These are phyloP conservation scores for Hesperia comma DNA, from an alignment of 2,888 invertebrate genomes.

Conservation along the genomic window DNA sequence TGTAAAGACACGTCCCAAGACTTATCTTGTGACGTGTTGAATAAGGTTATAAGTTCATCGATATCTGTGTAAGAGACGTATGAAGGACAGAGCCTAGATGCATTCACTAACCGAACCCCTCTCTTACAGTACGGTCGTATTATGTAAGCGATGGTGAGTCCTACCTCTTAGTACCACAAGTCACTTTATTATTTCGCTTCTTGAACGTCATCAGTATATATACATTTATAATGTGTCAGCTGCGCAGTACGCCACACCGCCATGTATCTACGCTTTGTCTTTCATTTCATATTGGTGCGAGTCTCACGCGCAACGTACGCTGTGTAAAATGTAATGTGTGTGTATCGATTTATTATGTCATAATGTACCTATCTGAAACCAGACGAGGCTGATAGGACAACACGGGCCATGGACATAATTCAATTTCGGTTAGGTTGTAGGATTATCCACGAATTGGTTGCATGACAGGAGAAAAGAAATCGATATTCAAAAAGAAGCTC, in stretches of 20 bases:
- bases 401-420: too few species aligned
- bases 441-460: too few species aligned
- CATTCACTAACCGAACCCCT: conserved; percentile 13
- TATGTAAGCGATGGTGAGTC: conserved; percentile 55
- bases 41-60: too few species aligned
- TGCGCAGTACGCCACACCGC: neutral
- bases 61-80: too few species aligned
- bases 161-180: conserved; percentile 7
- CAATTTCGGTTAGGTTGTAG: too few species aligned
- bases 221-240: neutral
- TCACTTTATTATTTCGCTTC: conserved; percentile 16
- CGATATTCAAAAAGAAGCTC: too few species aligned
- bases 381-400: too few species aligned
- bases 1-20: too few species aligned
- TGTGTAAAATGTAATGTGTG: neutral
- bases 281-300: conserved; percentile 48
- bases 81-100: conserved; percentile 27
- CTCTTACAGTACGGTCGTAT: conserved; percentile 56
- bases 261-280: conserved; percentile 57
- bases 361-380: too few species aligned
- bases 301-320: neutral
- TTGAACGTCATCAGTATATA: conserved; percentile 8
- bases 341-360: conserved; percentile 18
- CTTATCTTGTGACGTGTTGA: too few species aligned
- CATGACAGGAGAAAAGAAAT: too few species aligned